Percentiles rank a stretch among this genome's conserved stretches.
Evolutionary conservation across 2,797 vertebrate species (phyloP).

Genomic region (Nannoperca obscura): DNA sequence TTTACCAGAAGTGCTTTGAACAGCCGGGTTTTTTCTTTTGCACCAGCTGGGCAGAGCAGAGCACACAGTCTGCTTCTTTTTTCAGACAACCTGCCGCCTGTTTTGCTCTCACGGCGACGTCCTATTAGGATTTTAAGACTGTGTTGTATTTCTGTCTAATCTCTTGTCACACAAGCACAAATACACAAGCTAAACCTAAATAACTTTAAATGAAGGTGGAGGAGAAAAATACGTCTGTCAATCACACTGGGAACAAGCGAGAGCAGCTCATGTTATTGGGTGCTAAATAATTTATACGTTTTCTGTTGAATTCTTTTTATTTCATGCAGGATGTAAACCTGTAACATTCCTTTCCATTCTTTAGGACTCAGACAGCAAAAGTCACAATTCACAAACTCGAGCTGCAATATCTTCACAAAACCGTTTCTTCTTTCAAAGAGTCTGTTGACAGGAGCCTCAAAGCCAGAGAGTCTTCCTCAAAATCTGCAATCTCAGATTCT

Average conservation of each 20-base stretch:
- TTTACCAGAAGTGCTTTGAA: conserved; percentile 14
- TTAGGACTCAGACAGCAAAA: conserved; percentile 14
- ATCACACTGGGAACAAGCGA: background rate
- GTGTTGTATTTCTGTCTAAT: background rate
- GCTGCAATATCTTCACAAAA: background rate
- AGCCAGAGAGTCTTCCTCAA: conserved; percentile 24
- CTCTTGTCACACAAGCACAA: conserved; percentile 3
- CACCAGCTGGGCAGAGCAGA: conserved; percentile 24
- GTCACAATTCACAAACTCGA: conserved; percentile 28
- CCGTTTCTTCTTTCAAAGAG: background rate
- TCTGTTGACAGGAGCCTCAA: conserved; percentile 33
- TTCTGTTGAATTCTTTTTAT: conserved; percentile 12
- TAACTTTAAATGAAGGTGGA: background rate
- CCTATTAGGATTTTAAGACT: conserved; percentile 20
- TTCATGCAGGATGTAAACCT: background rate
- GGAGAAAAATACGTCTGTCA: background rate
- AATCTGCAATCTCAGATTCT: conserved; percentile 54
- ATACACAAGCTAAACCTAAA: background rate
- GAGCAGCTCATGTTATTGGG: background rate
- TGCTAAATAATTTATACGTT: conserved; percentile 1
- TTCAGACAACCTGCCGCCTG: conserved; percentile 4
- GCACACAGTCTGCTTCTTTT: conserved; percentile 1
- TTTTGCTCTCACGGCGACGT: background rate
- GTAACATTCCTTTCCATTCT: background rate
- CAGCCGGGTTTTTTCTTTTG: background rate